These are phyloP conservation scores for Oligia fasciuncula DNA, from an alignment of 2,888 invertebrate species.

Conservation along the genomic window DNA sequence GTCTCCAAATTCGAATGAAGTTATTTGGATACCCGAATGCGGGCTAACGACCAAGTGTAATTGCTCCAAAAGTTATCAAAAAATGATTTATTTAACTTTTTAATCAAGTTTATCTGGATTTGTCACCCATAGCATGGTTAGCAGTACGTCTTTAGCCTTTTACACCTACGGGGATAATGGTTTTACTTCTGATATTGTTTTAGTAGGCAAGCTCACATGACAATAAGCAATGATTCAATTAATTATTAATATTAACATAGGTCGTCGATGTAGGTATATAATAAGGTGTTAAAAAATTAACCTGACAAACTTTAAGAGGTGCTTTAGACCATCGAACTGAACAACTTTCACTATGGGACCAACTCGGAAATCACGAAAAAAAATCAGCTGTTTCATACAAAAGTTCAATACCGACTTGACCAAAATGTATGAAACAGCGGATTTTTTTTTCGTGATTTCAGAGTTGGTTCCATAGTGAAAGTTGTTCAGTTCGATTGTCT, in stretches of 20 bases:
- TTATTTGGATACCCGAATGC: neutral
- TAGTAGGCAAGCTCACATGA: constrained; percentile 1
- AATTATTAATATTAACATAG: neutral
- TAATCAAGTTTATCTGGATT: neutral
- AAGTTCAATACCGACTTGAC: too few species aligned
- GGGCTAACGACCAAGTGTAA: constrained; percentile 2
- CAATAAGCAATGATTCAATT: constrained; percentile 12
- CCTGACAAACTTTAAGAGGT: too few species aligned
- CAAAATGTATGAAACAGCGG: too few species aligned
- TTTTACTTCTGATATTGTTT: constrained; percentile 3
- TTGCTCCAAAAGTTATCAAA: constrained; percentile 8
- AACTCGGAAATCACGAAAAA: too few species aligned
- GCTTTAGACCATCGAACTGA: too few species aligned
- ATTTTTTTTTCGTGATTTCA: too few species aligned
- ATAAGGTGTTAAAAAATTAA: too few species aligned
- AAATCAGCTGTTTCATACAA: too few species aligned
- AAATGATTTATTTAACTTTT: neutral
- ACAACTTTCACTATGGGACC: too few species aligned
- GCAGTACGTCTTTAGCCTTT: neutral
- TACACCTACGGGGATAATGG: neutral
- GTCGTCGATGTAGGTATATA: neutral
- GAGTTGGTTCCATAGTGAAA: too few species aligned
- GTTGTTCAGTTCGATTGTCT: too few species aligned
- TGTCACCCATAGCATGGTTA: neutral
- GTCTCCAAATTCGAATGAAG: neutral